Base-by-base conservation (phyloP, 2,888 invertebrate species). In the Oligia latruncula region DNA sequence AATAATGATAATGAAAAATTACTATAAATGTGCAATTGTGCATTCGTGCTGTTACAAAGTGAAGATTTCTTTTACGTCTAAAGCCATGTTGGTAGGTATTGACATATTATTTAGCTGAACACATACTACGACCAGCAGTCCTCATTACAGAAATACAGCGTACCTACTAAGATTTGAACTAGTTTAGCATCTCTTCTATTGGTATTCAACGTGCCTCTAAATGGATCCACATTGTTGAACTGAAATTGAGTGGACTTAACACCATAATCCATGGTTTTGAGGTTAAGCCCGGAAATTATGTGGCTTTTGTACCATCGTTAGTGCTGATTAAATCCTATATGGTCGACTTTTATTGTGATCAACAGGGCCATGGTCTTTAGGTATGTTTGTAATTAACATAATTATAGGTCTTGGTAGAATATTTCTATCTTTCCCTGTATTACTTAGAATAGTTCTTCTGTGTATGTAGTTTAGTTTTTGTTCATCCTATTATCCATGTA, bases 191-290 rank as follows among this genome's bases (percentile, higher is more conserved):
- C 9, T 62, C 52, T 74, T 52, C 60, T 58, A 82, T 66, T 68
- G 52, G 46, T 62, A 72, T 74, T 35, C 46, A 49, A 43, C 55
- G 72, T 40, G 17, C 40, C 40, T 76, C 43, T 62, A 73, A 73
- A 82, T 82, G 55, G 23, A 55, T 67, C 35, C 49, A 66, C 62
- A 83, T 82, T 77, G 66, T 84, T 77, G 46, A 29, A 73, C n/a
- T 73, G 70, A 74, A 86, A 84, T 86, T 86, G 58, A 82, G 66
- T 46, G 77, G 73, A 73, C 43, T 35, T 73, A 86, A 77, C 83
- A 52, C 66, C 35, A 86, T 82, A 76, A 82, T 77, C 73, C 77
- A 71, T 77, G 73, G 73, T 83, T 82, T 71, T 71, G 77, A 67
- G 71, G 64, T 74, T 58, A 66, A 64, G 43, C 71, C n/a, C 29